Conservation (phyloP, 2,113 vertebrate species). For the Prolemur simus region DNA sequence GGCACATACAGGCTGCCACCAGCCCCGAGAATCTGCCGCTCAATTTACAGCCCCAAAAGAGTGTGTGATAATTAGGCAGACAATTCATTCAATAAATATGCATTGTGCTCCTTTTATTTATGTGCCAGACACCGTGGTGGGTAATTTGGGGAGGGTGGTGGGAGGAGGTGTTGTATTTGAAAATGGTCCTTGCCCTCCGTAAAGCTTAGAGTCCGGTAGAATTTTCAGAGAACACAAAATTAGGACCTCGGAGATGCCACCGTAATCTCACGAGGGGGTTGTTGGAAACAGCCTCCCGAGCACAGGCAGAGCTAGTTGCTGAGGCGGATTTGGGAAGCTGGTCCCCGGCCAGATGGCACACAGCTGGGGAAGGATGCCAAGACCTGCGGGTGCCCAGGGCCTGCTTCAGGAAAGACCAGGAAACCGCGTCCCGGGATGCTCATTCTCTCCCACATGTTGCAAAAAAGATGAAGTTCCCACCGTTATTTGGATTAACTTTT, state of each 20-base stretch:
- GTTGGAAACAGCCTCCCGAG: neutral
- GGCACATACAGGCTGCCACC: neutral
- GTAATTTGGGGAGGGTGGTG: neutral
- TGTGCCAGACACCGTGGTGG: neutral
- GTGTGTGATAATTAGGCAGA: neutral
- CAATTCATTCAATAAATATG: neutral
- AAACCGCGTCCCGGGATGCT: neutral
- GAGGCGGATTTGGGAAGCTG: constrained; percentile 37
- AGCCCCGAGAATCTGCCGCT: neutral
- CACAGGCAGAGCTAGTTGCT: constrained; percentile 20
- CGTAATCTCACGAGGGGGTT: neutral
- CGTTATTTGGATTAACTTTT: neutral
- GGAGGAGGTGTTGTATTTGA: neutral
- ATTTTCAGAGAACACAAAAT: neutral
- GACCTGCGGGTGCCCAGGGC: neutral
- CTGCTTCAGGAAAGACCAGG: constrained; percentile 20
- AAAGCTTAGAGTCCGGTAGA: neutral
- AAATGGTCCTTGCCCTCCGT: neutral
- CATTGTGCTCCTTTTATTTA: neutral
- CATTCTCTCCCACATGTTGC: neutral
- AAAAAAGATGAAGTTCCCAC: neutral
- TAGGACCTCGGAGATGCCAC: neutral
- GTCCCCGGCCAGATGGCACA: constrained; percentile 32
- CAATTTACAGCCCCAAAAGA: neutral
- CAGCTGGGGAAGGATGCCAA: neutral